These are phyloP conservation scores for Tipula unca DNA, from an alignment of 2,888 invertebrate species.

Conservation along the genomic window DNA sequence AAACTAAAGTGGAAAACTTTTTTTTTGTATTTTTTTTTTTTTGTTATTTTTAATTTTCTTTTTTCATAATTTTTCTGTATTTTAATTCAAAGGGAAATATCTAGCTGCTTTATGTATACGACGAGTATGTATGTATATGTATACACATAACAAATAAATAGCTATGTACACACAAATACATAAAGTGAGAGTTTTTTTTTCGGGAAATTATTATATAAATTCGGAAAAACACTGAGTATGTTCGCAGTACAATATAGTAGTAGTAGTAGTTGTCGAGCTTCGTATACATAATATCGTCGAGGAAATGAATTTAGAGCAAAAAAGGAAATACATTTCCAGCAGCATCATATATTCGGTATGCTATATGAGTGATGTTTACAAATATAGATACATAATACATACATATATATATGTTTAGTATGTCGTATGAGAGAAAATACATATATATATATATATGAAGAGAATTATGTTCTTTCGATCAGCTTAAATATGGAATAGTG, in stretches of 20 bases:
- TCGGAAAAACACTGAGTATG: not conserved
- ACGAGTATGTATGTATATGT: not conserved
- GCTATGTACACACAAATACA: not conserved
- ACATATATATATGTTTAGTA: not conserved
- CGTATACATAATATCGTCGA: too few species aligned
- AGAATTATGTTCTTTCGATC: not conserved
- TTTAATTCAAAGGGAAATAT: not conserved
- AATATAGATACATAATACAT: too few species aligned
- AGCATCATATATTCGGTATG: not conserved
- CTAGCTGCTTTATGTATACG: not conserved
- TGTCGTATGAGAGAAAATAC: not conserved
- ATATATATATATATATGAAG: not conserved
- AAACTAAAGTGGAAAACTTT: not conserved
- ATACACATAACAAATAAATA: too few species aligned
- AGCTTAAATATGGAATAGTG: not conserved
- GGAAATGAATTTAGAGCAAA: not conserved
- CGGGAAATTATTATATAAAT: not conserved
- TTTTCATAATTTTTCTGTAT: not conserved
- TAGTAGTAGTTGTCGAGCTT: too few species aligned
- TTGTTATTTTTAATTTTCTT: slow-evolving; percentile 1
- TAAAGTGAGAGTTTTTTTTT: not conserved
- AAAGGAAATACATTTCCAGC: not conserved
- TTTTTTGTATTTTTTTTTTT: not conserved
- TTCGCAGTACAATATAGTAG: not conserved
- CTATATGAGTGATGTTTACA: too few species aligned